Percentiles rank a stretch among this genome's conserved stretches.
Evolutionary conservation across 2,888 invertebrate species (phyloP).

Genomic region (Cyrtodaria siliqua): DNA sequence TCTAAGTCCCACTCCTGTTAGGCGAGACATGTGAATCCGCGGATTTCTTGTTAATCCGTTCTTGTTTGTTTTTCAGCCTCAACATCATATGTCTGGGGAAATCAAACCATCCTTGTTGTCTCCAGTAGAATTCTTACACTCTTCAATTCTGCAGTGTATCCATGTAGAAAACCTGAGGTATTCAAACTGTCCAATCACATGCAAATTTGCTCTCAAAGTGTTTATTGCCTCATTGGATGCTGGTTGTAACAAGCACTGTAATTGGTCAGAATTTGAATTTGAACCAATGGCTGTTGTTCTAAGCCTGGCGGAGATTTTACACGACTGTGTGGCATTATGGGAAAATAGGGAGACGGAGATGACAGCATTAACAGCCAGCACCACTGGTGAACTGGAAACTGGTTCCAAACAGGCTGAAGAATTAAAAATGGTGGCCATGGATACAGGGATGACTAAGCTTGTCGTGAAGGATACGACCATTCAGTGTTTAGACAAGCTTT

Average conservation of each 20-base stretch:
- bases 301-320: slow-evolving; percentile 37
- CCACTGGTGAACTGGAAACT: not conserved
- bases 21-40: too few species aligned
- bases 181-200: slow-evolving; percentile 15
- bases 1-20: too few species aligned
- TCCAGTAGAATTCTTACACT: slow-evolving; percentile 27
- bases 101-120: slow-evolving; percentile 14
- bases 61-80: not conserved
- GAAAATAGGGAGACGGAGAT: not conserved
- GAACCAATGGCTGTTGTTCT: slow-evolving; percentile 43
- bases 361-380: not conserved
- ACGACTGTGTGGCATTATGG: slow-evolving; percentile 50
- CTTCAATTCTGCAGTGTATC: slow-evolving; percentile 19
- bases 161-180: slow-evolving; percentile 3
- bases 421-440: slow-evolving; percentile 9
- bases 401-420: not conserved
- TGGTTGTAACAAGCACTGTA: slow-evolving; percentile 23
- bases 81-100: not conserved
- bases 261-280: slow-evolving; percentile 37
- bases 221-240: slow-evolving; percentile 24
- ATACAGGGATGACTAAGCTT: slow-evolving; percentile 30
- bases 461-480: slow-evolving; percentile 22
- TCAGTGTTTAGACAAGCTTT: slow-evolving; percentile 8
- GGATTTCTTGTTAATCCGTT: too few species aligned
- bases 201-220: slow-evolving; percentile 35